Base-by-base conservation (phyloP, 2,113 vertebrate genomes). In the Solea senegalensis region DNA sequence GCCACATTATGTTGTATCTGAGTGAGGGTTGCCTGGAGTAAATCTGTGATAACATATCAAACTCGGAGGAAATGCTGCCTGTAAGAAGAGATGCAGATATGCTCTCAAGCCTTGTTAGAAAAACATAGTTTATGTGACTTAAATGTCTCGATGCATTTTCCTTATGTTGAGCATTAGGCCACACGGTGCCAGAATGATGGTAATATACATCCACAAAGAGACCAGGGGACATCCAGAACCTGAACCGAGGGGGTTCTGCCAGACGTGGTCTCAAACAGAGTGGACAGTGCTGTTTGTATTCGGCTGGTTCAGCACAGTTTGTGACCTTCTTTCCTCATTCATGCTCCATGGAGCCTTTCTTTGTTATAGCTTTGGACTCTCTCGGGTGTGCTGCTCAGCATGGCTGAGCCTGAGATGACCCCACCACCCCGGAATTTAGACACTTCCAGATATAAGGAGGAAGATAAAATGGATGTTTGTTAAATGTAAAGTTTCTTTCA, bases 271-370 rank as follows among this genome's bases (percentile, higher is more conserved):
- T 79, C 73, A 49, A 72, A 75, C 44, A 5, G 43, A 46, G 63
- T 44, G 70, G 76, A 55, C 62, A 72, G 68, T 72, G 77, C 72
- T 56, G 75, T 40, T 70, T 74, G 40, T 68, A 65, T 78, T 60
- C 13, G 51, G 72, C 77, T 64, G 74, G 76, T 72, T 83, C 72
- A 58, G 76, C 69, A 53, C 46, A 8, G 60, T 75, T 59, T 46
- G 59, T 85, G 83, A 85, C 83, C 89, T 89, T 89, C 80, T 84
- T 86, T 69, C 82, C 54, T 61, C 83, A 74, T 76, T 82, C 21
- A 72, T 39, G 54, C 80, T 83, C 83, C 50, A 9, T 59, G 65
- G 88, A 83, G 86, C 80, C 45, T 65, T 65, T 78, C 72, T 80
- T 81, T 84, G 78, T 73, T 72, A 76, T 72, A 76, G 79, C 76